phyloP scores from a whole-genome alignment of 2,888 invertebrate genomes.

The Aspidapion aeneum region DNA sequence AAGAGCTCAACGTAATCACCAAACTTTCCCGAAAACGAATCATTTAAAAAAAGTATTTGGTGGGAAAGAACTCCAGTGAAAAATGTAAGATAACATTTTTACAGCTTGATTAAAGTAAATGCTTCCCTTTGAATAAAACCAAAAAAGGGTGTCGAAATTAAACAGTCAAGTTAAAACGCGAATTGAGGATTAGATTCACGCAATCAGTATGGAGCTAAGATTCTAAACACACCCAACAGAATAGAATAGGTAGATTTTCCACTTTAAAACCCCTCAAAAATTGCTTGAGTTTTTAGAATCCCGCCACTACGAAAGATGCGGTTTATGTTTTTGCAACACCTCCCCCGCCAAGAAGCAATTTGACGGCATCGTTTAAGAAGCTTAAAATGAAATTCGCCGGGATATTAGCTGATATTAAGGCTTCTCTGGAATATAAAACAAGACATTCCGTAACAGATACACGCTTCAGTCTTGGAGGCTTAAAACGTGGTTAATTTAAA shows the following conservation, averaged over 20 bases:
- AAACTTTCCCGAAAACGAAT: background rate
- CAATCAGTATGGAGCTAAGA: too few species aligned
- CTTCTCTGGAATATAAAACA: background rate
- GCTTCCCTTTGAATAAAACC: background rate
- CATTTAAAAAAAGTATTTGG: background rate
- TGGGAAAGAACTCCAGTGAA: background rate
- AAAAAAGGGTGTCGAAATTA: constrained; percentile 47
- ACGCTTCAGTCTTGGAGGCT: too few species aligned
- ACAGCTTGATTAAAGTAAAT: constrained; percentile 46
- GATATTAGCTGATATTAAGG: background rate
- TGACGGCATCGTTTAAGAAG: background rate
- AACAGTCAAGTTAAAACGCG: constrained; percentile 48
- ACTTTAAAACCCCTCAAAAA: too few species aligned
- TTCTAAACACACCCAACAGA: too few species aligned
- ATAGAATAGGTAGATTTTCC: too few species aligned
- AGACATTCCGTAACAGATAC: background rate
- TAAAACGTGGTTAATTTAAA: too few species aligned
- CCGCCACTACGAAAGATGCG: too few species aligned
- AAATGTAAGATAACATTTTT: constrained; percentile 38
- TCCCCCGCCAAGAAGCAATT: constrained; percentile 23
- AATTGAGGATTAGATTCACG: constrained; percentile 34
- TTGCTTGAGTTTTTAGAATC: too few species aligned
- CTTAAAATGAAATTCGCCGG: background rate
- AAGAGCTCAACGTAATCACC: background rate
- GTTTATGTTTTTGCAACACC: too few species aligned